A percentile compares a stretch with the other conserved stretches of the same genome.
Conservation (phyloP, 2,113 vertebrate genomes). For the Boulengeromyrus knoepffleri region DNA sequence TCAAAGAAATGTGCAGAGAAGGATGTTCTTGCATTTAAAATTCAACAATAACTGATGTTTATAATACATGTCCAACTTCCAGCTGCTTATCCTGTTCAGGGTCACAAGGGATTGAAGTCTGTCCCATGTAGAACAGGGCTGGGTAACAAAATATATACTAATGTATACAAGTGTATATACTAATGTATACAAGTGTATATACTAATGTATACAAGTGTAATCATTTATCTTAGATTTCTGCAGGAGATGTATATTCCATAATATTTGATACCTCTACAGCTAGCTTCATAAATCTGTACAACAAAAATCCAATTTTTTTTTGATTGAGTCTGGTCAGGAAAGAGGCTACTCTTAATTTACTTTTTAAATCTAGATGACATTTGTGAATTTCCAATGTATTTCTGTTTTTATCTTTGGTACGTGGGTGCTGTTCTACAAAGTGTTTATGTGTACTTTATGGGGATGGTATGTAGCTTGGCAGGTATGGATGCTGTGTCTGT, state of each 20-base stretch:
- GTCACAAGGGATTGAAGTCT: neutral
- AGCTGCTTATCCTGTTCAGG: neutral
- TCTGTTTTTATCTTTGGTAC: neutral
- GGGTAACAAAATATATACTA: neutral
- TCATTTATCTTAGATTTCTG: neutral
- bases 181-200: too few relatives aligned
- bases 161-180: neutral
- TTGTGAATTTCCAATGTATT: neutral
- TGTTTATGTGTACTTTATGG: neutral
- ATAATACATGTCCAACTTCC: neutral
- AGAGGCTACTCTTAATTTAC: neutral
- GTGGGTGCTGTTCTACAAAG: neutral
- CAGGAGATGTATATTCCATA: neutral
- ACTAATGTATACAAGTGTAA: neutral
- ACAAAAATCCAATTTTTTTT: neutral
- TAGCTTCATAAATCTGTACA: neutral
- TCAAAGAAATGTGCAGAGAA: neutral
- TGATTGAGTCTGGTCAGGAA: neutral
- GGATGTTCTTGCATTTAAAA: neutral
- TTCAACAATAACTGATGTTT: neutral
- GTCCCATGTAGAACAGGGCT: neutral
- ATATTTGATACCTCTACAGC: neutral
- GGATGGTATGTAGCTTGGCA: neutral
- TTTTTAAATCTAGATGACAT: neutral
- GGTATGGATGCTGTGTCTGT: neutral